phyloP scores from a whole-genome alignment of 2,113 vertebrate genomes.

The Eolophus roseicapilla region DNA sequence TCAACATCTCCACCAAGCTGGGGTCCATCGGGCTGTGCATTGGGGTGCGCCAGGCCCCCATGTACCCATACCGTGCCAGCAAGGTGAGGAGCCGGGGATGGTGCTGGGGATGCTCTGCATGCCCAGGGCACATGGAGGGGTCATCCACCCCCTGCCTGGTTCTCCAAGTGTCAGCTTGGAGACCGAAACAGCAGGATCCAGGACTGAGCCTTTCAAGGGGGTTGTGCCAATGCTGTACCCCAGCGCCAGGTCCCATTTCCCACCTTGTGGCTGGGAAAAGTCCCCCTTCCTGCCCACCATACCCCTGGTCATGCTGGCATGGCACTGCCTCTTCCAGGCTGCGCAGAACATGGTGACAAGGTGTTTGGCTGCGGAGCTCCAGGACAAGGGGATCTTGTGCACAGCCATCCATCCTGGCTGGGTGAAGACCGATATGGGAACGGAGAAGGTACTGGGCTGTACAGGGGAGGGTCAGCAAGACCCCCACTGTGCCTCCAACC shows the following conservation, averaged over 20 bases:
- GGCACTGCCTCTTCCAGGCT: constrained; percentile 33
- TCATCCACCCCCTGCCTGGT: background rate
- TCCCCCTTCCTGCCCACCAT: background rate
- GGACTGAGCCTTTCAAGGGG: background rate
- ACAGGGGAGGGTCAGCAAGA: background rate
- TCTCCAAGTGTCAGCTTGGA: background rate
- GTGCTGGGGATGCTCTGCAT: background rate
- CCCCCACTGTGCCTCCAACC: background rate
- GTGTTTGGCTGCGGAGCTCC: constrained; percentile 50
- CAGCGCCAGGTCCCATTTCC: background rate
- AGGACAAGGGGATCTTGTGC: constrained; percentile 53
- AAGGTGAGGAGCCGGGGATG: constrained; percentile 4
- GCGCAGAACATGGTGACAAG: constrained; percentile 65
- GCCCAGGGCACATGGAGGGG: fast-evolving
- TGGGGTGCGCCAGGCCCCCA: background rate
- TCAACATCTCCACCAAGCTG: constrained; percentile 44
- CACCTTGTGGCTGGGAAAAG: background rate
- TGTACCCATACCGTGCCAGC: constrained; percentile 42
- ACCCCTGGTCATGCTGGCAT: fast-evolving
- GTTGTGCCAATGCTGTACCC: background rate
- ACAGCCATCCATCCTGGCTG: constrained; percentile 66
- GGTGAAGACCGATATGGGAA: constrained; percentile 72
- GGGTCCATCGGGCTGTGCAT: constrained; percentile 24
- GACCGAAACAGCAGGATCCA: fast-evolving
- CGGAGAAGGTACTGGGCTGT: background rate